These are phyloP conservation scores for Salpingus planirostris DNA, from an alignment of 2,888 invertebrate species.

Conservation along the genomic window DNA sequence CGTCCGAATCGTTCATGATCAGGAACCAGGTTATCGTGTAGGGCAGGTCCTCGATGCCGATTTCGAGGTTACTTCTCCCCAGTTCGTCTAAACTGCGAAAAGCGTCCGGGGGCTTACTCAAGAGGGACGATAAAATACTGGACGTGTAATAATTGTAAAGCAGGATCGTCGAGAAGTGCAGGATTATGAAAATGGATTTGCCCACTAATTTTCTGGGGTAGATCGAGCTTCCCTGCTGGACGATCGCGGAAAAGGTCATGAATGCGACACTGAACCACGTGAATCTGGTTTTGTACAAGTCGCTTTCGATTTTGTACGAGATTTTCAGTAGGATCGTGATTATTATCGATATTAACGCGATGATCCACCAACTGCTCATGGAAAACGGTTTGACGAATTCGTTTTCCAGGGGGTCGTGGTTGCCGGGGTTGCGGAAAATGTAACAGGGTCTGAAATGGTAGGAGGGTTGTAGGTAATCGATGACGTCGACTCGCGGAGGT, in stretches of 20 bases:
- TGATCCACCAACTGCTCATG: conserved; percentile 38
- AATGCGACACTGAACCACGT: conserved; percentile 42
- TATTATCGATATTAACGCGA: conserved; percentile 30
- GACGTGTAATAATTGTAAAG: conserved; percentile 53
- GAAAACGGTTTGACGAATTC: conserved; percentile 45
- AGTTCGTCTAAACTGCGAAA: conserved; percentile 46
- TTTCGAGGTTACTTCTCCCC: conserved; percentile 42
- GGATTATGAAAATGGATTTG: conserved; percentile 23
- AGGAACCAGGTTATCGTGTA: conserved; percentile 39
- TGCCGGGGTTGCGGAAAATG: conserved; percentile 30
- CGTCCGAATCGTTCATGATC: conserved; percentile 20
- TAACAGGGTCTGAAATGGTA: conserved; percentile 30
- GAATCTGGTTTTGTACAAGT: conserved; percentile 35
- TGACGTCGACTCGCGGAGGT: conserved; percentile 19
- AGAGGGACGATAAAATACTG: conserved; percentile 49
- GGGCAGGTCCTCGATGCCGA: conserved; percentile 45
- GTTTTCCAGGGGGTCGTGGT: conserved; percentile 27
- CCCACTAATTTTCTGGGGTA: too few relatives aligned
- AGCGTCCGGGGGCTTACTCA: conserved; percentile 45
- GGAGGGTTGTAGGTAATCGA: conserved; percentile 25
- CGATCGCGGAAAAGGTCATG: conserved; percentile 24
- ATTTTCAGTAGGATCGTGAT: conserved; percentile 37
- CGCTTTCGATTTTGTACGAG: conserved; percentile 35
- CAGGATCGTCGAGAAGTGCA: conserved; percentile 36
- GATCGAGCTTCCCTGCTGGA: conserved; percentile 31